Conservation (phyloP, 1,140 invertebrate species). For the Temnothorax longispinosus region DNA sequence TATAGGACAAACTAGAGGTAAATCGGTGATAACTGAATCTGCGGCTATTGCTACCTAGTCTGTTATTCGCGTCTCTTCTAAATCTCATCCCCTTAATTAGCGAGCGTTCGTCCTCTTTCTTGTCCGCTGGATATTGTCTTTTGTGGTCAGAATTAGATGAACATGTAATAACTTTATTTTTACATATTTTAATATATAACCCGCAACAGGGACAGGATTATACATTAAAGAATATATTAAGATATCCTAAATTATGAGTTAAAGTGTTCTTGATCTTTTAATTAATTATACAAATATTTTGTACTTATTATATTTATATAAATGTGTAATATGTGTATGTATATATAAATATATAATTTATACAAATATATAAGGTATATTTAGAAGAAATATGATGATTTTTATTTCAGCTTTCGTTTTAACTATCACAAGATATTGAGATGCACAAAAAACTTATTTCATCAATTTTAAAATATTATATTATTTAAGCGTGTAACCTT, state of each 20-base stretch:
- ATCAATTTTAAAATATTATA: background rate
- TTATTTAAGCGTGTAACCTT: background rate
- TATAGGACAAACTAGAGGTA: constrained; percentile 32
- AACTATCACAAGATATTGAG: too few species aligned
- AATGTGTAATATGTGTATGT: background rate
- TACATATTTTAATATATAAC: background rate
- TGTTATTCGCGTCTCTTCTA: constrained; percentile 38
- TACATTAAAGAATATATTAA: background rate
- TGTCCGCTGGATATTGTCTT: background rate
- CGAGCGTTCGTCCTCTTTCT: background rate
- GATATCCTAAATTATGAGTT: background rate
- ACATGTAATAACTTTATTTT: background rate
- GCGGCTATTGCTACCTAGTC: constrained; percentile 28
- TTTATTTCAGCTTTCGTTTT: background rate
- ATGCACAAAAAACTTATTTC: background rate
- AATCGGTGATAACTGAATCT: constrained; percentile 45
- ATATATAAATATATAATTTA: background rate
- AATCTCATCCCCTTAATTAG: constrained; percentile 23
- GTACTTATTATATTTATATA: too few species aligned
- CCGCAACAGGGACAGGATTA: background rate
- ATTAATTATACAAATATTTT: background rate
- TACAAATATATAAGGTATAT: background rate
- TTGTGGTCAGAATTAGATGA: background rate
- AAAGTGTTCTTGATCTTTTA: background rate
- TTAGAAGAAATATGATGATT: background rate